These are phyloP conservation scores for Mormyrops boulengeri DNA, from an alignment of 2,797 vertebrate genomes.

Conservation along the genomic window DNA sequence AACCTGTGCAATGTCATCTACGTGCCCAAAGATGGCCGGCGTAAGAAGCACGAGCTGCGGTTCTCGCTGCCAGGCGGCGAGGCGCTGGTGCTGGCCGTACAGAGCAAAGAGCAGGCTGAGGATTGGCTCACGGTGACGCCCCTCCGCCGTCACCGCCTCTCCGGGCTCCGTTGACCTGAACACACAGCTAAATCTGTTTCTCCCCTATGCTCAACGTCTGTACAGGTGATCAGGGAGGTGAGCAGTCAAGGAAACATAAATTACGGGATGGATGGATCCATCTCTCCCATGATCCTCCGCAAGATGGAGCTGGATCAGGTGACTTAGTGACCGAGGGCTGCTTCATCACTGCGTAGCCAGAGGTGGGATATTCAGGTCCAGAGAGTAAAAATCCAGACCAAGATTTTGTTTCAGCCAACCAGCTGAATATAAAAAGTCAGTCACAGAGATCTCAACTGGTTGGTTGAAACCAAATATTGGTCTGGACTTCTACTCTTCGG, in stretches of 20 bases:
- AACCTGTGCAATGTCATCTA: slow-evolving; percentile 80
- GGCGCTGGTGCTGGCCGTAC: slow-evolving; percentile 84
- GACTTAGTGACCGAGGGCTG: background rate
- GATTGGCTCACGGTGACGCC: slow-evolving; percentile 85
- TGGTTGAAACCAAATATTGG: background rate
- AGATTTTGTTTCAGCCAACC: background rate
- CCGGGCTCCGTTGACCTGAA: background rate
- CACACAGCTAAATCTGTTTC: background rate
- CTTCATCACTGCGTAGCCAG: background rate
- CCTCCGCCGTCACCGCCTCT: too few relatives aligned
- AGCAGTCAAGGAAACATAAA: slow-evolving; percentile 60
- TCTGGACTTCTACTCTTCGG: background rate
- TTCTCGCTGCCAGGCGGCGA: slow-evolving; percentile 83
- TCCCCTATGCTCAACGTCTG: background rate
- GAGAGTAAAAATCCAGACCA: background rate
- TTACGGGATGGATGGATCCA: slow-evolving; percentile 60
- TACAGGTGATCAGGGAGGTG: slow-evolving; percentile 84
- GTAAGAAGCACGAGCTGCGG: slow-evolving; percentile 91
- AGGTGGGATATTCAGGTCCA: background rate
- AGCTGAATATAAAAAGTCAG: background rate
- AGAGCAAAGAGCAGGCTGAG: slow-evolving; percentile 94
- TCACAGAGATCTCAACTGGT: background rate
- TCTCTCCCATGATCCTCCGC: slow-evolving; percentile 77
- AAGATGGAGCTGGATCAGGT: slow-evolving; percentile 92
- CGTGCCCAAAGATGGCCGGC: slow-evolving; percentile 85